phyloP scores from a whole-genome alignment of 2,113 vertebrate species.

The Heptranchias perlo region DNA sequence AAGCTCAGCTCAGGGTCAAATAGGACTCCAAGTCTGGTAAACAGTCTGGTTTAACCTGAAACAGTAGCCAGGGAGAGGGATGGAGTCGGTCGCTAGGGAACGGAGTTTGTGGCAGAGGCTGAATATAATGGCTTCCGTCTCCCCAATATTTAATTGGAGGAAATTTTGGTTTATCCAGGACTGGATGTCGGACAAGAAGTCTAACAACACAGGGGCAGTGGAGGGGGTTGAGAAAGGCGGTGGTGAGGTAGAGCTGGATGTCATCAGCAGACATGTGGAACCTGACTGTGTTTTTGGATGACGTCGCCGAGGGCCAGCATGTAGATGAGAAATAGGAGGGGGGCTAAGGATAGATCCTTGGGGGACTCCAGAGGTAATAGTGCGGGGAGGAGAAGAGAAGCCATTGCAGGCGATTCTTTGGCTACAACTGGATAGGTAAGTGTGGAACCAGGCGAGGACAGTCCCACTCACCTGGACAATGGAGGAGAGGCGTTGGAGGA shows the following conservation, averaged over 20 bases:
- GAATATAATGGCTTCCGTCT: neutral
- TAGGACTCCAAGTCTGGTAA: too few species aligned
- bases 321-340: neutral
- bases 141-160: neutral
- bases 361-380: neutral
- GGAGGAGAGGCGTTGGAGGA: neutral
- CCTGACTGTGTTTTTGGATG: too few species aligned
- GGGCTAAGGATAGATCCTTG: neutral
- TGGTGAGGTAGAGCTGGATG: neutral
- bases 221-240: too few species aligned
- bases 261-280: too few species aligned
- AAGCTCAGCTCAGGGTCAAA: neutral
- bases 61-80: neutral
- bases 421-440: neutral
- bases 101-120: neutral
- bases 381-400: neutral
- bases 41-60: neutral
- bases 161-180: neutral
- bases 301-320: neutral
- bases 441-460: neutral
- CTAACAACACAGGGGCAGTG: too few species aligned
- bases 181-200: neutral
- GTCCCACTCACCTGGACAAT: neutral
- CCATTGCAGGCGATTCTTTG: neutral
- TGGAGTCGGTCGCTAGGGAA: neutral